These are phyloP conservation scores for Corythornis cristatus DNA, from an alignment of 2,113 vertebrate species.

Conservation along the genomic window DNA sequence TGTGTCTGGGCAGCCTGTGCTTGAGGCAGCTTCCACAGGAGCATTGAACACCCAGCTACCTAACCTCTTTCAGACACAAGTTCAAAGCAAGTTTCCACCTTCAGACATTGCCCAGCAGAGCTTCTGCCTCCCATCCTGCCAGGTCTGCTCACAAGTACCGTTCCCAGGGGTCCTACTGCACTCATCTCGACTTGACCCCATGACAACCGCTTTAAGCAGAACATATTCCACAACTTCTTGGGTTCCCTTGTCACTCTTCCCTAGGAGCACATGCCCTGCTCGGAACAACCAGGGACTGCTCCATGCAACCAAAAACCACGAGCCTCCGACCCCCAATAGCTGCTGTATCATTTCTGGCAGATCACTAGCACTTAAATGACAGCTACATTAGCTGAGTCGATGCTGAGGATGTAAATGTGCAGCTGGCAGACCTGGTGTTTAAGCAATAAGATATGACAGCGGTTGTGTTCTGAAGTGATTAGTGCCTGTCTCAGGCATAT, in stretches of 20 bases:
- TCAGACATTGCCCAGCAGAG: not conserved
- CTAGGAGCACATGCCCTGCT: not conserved
- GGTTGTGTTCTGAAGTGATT: not conserved
- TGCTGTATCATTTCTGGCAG: slow-evolving; percentile 26
- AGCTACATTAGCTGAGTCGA: slow-evolving; percentile 61
- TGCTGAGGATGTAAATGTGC: slow-evolving; percentile 51
- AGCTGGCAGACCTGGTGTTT: slow-evolving; percentile 44
- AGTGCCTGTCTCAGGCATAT: not conserved
- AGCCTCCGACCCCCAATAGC: not conserved
- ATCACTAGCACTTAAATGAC: slow-evolving; percentile 2
- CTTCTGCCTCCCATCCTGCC: not conserved
- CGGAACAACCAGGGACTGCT: not conserved
- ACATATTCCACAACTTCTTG: not conserved
- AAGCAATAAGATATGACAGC: slow-evolving; percentile 33
- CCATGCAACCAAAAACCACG: not conserved
- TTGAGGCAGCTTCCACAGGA: not conserved
- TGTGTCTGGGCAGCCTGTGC: not conserved
- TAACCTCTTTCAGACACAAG: not conserved
- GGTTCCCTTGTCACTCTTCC: not conserved
- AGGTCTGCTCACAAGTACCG: not conserved
- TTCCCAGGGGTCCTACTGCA: not conserved
- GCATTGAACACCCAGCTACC: not conserved
- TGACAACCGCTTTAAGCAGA: not conserved
- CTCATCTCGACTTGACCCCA: not conserved
- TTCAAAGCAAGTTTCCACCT: not conserved